Base-by-base conservation (phyloP, 2,797 vertebrate species). In the Esox lucius region DNA sequence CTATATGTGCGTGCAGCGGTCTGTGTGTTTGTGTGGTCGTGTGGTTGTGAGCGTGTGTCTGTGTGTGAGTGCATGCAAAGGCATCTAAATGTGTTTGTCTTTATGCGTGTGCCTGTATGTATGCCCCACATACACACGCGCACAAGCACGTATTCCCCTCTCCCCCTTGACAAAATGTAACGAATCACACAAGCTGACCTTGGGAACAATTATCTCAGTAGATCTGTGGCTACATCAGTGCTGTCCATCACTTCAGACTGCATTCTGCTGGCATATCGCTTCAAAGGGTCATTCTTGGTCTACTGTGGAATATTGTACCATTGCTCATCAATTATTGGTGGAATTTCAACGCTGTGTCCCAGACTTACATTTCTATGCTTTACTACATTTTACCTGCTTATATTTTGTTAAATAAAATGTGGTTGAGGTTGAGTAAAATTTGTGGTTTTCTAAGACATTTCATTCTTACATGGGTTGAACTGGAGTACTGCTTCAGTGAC, bases 401-500 rank as follows among this genome's bases (percentile, higher is more conserved):
- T 93, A 93, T 93, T 94, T 93, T 93, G 91, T 93, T 93, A 91
- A 94, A 94, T 94, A 93, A 93, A 94, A 87, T 93, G 90, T 93
- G 91, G 91, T 93, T 92, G 91, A 92, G 91, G 91, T 92, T 91
- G 88, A 92, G 88, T 93, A 83, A 92, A 51, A 62, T 17, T 31
- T 77, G 68, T 82, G 75, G 16, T 75, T 81, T 81, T 75, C 26
- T 6, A 28, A 74, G 68, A 75, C 67, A 77, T 77, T 79, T 86
- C 17, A 59, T 65, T 78, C 11, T 39, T 31, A 22, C 12, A 22
- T 53, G 48, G 17, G 24, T 28, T n/a, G 49, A 70, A 53, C 26
- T 56, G 49, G 28, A 70, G 5, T 4, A 66, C 64, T 33, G 28
- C 28, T 65, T 17, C 16, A 0, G 16, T 31, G 33, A 33, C 26